Percentiles rank a stretch among this genome's conserved stretches.
These are phyloP conservation scores for Troides oblongomaculatus DNA, from an alignment of 2,888 invertebrate genomes.

Conservation along the genomic window DNA sequence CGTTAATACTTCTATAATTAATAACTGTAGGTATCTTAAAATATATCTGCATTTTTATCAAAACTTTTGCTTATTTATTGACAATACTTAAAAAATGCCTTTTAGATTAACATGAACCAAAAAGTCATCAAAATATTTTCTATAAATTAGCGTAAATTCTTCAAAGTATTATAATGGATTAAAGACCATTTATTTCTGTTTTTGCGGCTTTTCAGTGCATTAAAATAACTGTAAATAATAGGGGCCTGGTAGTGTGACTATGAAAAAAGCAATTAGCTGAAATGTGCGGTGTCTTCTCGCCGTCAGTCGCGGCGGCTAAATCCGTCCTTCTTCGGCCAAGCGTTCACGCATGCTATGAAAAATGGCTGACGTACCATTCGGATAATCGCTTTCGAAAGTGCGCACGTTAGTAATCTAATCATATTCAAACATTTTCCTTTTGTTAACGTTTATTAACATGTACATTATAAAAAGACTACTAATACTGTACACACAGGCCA, in stretches of 20 bases:
- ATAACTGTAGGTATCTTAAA: no score
- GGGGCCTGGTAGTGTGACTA: slow-evolving; percentile 24
- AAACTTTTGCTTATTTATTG: no score
- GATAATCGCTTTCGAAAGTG: slow-evolving; percentile 37
- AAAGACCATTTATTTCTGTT: slow-evolving; percentile 1
- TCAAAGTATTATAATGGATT: neutral
- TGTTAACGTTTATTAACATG: no score
- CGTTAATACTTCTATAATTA: no score
- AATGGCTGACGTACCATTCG: slow-evolving; percentile 52
- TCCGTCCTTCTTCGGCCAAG: slow-evolving; percentile 56
- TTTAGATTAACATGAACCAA: neutral
- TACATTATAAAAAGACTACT: no score
- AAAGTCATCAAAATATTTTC: neutral
- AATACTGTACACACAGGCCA: no score
- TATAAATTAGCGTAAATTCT: neutral
- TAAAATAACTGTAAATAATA: slow-evolving; percentile 28
- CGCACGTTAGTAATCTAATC: slow-evolving; percentile 1
- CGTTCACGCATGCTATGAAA: slow-evolving; percentile 76
- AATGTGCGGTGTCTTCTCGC: slow-evolving; percentile 45
- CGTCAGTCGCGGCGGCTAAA: slow-evolving; percentile 46
- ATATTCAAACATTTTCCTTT: no score
- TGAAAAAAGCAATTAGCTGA: slow-evolving; percentile 76
- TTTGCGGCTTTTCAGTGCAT: slow-evolving; percentile 13
- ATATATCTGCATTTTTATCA: no score
- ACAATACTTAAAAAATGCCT: no score